Base-by-base conservation (phyloP, 2,888 invertebrate species). In the Spilosoma lubricipeda region DNA sequence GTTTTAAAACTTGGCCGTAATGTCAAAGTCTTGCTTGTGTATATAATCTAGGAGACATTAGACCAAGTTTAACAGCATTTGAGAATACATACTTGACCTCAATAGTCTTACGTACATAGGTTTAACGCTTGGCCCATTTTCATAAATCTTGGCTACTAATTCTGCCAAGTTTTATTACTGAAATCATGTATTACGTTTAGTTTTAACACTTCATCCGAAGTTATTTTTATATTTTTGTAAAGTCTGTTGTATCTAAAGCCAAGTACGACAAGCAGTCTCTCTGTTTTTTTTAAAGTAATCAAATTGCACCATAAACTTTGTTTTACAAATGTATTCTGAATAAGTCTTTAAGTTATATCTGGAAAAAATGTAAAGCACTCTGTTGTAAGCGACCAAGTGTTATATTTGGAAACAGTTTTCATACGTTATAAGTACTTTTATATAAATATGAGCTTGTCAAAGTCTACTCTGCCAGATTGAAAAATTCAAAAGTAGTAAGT, bases 1-100 rank as follows among this genome's bases (percentile, higher is more conserved):
- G 64, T 79, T 70, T 76, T 73, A 69, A 72, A 39, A 80, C 75
- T 80, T 82, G 81, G 77, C 80, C 65, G 27, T 36, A 15, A 33
- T 48, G 39, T 45, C 42, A 15, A 63, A 67, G 67, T 30, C 56
- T 66, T 70, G 33, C 48, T 48, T 56, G 64, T 63, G 63, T 63
- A 42, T 66, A 59, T 67, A 67, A 56, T 70, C 70, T 74, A 59
- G 59, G 59, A 70, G 67, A 74, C 67, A 67, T 67, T 52, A 66
- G 66, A 72, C 72, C 75, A 72, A 75, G 69, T 75, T 20, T n/a
- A 56, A 68, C 52, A 39, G 52, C 59, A 23, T 13, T 52, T 52
- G 69, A 73, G 33, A 13, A 42, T 27, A 36, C 20, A 18, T 48
- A 63, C 70, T 69, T 73, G 73, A n/a, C 52, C n/a, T n/a, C 30